phyloP scores from a whole-genome alignment of 2,113 vertebrate genomes.

The Merops nubicus region DNA sequence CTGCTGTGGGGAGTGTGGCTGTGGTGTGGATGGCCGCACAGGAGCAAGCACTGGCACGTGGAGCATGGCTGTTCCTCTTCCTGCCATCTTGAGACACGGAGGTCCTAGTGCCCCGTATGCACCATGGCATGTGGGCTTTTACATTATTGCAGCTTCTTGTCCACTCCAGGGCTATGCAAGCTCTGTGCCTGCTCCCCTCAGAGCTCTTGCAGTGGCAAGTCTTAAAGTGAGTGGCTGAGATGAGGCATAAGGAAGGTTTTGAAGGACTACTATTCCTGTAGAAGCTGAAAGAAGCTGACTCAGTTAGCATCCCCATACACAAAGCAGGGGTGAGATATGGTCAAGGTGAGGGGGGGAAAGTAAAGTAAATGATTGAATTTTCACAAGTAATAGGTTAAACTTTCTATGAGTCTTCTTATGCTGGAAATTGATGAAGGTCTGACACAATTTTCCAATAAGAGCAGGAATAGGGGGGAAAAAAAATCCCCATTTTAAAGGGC shows the following conservation, averaged over 20 bases:
- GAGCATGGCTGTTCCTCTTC: neutral
- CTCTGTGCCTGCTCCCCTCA: fast-evolving
- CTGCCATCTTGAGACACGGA: neutral
- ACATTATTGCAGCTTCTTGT: neutral
- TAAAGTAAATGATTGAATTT: neutral
- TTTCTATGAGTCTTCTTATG: neutral
- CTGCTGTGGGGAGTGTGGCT: too few relatives aligned
- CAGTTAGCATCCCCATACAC: neutral
- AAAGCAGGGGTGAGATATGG: neutral
- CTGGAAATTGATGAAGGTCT: neutral
- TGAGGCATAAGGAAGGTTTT: neutral
- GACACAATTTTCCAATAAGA: neutral
- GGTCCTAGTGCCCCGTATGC: fast-evolving
- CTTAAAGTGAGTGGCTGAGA: neutral
- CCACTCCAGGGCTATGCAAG: too few relatives aligned
- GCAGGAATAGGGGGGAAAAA: neutral
- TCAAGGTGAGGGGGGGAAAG: neutral
- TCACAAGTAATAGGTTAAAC: neutral
- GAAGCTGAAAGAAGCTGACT: neutral
- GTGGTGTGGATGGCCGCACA: fast-evolving
- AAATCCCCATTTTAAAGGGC: neutral
- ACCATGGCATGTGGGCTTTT: fast-evolving
- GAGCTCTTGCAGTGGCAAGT: neutral
- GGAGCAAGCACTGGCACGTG: fast-evolving
- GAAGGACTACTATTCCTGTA: neutral